Conservation (phyloP, 2,888 invertebrate species). For the Limnephilus marmoratus region DNA sequence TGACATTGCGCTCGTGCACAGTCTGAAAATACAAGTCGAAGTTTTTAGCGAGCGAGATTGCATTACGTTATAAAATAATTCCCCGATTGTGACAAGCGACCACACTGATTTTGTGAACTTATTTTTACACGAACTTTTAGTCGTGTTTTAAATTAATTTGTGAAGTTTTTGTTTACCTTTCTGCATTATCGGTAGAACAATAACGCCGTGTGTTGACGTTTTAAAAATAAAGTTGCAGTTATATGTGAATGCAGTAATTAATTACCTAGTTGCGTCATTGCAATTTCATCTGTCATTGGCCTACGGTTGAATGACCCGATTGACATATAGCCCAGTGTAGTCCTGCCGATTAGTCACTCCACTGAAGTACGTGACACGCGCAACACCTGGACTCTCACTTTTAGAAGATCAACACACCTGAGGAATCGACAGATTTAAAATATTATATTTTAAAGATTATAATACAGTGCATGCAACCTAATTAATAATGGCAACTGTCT, state of each 20-base stretch:
- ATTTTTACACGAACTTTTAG: neutral
- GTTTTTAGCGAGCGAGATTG: neutral
- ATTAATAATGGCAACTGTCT: constrained; percentile 42
- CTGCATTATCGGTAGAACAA: neutral
- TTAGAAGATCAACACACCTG: neutral
- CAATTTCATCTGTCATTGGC: constrained; percentile 18
- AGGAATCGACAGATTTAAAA: neutral
- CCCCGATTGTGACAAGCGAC: neutral
- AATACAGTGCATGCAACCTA: neutral
- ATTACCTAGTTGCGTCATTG: neutral
- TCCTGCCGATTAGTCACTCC: neutral
- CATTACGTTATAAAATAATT: neutral
- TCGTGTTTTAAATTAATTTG: neutral
- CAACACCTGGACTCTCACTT: neutral
- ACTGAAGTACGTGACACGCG: neutral
- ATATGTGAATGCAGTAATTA: neutral
- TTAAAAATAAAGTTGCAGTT: neutral
- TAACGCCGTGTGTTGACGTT: neutral
- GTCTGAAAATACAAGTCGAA: neutral
- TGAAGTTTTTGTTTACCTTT: neutral
- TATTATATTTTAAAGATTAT: neutral
- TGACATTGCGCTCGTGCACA: neutral
- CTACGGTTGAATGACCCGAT: constrained; percentile 36
- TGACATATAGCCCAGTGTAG: neutral
- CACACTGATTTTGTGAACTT: neutral